A percentile compares a stretch with the other conserved stretches of the same genome.
These are phyloP conservation scores for Girardinichthys multiradiatus DNA, from an alignment of 2,113 vertebrate species.

Conservation along the genomic window DNA sequence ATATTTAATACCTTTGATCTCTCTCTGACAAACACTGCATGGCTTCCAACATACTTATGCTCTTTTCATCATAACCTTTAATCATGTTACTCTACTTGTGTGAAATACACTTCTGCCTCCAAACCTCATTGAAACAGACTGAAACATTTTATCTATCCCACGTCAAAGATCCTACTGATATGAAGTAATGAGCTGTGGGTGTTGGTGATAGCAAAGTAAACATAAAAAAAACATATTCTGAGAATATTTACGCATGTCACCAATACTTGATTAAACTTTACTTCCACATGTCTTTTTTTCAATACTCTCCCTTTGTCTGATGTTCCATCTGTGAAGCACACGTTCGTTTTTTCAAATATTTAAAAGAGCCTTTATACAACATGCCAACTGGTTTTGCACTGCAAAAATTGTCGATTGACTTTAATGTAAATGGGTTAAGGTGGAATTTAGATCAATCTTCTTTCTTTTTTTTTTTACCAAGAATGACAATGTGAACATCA, in stretches of 20 bases:
- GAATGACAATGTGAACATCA: background rate
- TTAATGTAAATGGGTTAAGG: conserved; percentile 33
- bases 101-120: conserved; percentile 18
- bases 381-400: conserved; percentile 65
- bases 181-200: background rate
- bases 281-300: conserved; percentile 9
- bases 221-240: background rate
- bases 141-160: conserved; percentile 13
- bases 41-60: conserved; percentile 43
- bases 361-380: conserved; percentile 51
- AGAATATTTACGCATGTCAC: conserved; percentile 21
- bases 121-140: conserved; percentile 22
- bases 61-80: conserved; percentile 1
- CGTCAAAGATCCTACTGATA: conserved; percentile 2
- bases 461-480: conserved; percentile 4
- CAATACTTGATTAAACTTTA: conserved; percentile 43
- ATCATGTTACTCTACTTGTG: conserved; percentile 6
- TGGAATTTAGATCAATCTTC: conserved; percentile 22
- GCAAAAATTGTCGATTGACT: conserved; percentile 42
- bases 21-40: conserved; percentile 25
- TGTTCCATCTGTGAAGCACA: conserved; percentile 47
- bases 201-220: conserved; percentile 16
- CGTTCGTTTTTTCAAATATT: conserved; percentile 63
- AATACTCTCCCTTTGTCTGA: conserved; percentile 10
- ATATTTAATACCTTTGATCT: conserved; percentile 30